phyloP scores from a whole-genome alignment of 2,888 invertebrate species.

The Cosmia pyralina region DNA sequence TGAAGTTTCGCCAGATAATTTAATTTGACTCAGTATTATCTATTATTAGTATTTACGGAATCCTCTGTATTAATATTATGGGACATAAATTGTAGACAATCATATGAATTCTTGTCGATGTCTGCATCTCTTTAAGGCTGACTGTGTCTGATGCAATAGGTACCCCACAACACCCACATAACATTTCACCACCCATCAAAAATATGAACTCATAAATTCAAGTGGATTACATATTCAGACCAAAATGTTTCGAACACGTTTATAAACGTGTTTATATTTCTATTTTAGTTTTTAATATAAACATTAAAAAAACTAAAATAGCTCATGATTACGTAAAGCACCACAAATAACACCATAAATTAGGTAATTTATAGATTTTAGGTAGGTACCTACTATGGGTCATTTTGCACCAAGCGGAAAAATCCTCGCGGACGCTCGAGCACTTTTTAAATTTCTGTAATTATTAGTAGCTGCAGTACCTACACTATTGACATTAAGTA shows the following conservation, averaged over 20 bases:
- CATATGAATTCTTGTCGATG: background rate
- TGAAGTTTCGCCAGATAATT: background rate
- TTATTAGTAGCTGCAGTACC: too few relatives aligned
- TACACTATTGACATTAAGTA: too few relatives aligned
- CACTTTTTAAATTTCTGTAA: too few relatives aligned
- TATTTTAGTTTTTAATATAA: too few relatives aligned
- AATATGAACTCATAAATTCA: constrained; percentile 21
- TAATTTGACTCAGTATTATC: too few relatives aligned
- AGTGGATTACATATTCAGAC: constrained; percentile 8
- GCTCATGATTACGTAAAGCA: background rate
- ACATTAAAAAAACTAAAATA: constrained; percentile 1
- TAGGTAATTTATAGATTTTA: background rate
- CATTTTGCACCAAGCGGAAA: too few relatives aligned
- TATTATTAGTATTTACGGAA: too few relatives aligned
- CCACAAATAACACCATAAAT: background rate
- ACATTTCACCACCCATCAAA: background rate
- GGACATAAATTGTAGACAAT: background rate
- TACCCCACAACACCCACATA: constrained; percentile 8
- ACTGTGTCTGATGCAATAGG: too few relatives aligned
- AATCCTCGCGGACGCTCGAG: too few relatives aligned
- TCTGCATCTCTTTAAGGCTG: background rate
- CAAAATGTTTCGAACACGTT: constrained; percentile 3
- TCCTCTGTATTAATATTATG: too few relatives aligned
- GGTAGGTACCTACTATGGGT: background rate
- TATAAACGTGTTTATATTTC: too few relatives aligned